Percentiles rank a stretch among this genome's conserved stretches.
Conservation (phyloP, 2,888 invertebrate genomes). For the Neocrepidodera transversa region DNA sequence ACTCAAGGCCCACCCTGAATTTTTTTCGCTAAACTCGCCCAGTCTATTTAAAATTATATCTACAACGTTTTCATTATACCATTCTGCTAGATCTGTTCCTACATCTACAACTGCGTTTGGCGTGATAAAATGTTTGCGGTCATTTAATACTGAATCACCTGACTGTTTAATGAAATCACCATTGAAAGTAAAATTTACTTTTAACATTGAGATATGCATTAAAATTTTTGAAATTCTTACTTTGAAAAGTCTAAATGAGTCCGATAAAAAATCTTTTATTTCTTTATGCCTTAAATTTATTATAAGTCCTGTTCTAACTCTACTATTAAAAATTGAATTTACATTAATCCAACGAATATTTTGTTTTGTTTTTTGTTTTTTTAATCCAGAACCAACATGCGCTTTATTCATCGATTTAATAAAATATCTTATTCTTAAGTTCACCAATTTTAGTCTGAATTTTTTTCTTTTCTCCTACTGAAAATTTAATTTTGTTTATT, state of each 20-base stretch:
- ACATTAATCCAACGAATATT: background rate
- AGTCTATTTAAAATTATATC: conserved; percentile 8
- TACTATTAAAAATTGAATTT: conserved; percentile 11
- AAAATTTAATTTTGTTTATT: too few species aligned
- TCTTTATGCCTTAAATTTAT: conserved; percentile 23
- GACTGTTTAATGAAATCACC: conserved; percentile 16
- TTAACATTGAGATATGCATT: conserved; percentile 7
- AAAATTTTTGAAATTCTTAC: conserved; percentile 9
- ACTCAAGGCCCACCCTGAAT: conserved; percentile 19
- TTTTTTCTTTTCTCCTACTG: too few species aligned
- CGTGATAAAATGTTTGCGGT: conserved; percentile 19
- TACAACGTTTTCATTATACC: conserved; percentile 13
- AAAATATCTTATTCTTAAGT: too few species aligned
- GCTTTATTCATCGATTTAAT: background rate
- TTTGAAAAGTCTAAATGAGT: conserved; percentile 16
- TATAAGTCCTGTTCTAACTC: conserved; percentile 16
- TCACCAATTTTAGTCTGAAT: too few species aligned
- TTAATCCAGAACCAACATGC: background rate
- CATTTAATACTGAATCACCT: conserved; percentile 7
- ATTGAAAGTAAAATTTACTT: conserved; percentile 9
- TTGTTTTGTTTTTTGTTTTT: background rate
- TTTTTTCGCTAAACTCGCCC: conserved; percentile 10
- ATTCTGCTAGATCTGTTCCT: conserved; percentile 15
- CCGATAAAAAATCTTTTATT: conserved; percentile 8
- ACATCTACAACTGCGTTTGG: conserved; percentile 14